Conservation (phyloP, 2,113 vertebrate species). For the Alosa alosa region DNA sequence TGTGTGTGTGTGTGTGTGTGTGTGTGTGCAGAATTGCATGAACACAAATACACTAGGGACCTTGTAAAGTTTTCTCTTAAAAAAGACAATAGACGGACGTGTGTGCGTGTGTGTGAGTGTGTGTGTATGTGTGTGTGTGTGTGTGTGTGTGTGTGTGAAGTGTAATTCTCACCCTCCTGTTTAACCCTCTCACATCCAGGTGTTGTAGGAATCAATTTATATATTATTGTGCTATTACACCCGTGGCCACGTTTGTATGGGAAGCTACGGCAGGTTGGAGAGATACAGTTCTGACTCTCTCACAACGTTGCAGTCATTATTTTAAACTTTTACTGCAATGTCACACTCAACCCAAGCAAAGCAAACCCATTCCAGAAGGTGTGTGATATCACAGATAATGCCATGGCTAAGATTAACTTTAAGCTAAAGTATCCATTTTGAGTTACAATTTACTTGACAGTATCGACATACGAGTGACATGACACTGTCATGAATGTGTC, state of each 20-base stretch:
- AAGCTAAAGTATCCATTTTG: too few relatives aligned
- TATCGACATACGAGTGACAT: too few relatives aligned
- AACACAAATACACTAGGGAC: too few relatives aligned
- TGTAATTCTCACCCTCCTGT: background rate
- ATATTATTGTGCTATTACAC: background rate
- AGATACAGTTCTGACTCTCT: background rate
- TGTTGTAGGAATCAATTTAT: background rate
- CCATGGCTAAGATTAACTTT: too few relatives aligned
- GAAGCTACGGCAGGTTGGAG: background rate
- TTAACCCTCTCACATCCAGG: background rate
- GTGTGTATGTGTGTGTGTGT: background rate
- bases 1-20: too few relatives aligned
- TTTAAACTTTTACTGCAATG: background rate
- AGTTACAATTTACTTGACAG: too few relatives aligned
- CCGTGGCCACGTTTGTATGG: background rate
- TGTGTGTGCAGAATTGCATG: too few relatives aligned
- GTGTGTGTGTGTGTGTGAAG: conserved; percentile 26
- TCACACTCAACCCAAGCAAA: background rate
- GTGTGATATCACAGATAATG: too few relatives aligned
- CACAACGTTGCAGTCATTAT: background rate
- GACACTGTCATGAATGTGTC: too few relatives aligned
- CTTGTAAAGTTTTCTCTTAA: too few relatives aligned
- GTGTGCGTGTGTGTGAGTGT: background rate
- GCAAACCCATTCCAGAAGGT: background rate
- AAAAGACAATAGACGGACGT: too few relatives aligned